phyloP scores from a whole-genome alignment of 2,888 invertebrate species.

The Augiades crinisus region DNA sequence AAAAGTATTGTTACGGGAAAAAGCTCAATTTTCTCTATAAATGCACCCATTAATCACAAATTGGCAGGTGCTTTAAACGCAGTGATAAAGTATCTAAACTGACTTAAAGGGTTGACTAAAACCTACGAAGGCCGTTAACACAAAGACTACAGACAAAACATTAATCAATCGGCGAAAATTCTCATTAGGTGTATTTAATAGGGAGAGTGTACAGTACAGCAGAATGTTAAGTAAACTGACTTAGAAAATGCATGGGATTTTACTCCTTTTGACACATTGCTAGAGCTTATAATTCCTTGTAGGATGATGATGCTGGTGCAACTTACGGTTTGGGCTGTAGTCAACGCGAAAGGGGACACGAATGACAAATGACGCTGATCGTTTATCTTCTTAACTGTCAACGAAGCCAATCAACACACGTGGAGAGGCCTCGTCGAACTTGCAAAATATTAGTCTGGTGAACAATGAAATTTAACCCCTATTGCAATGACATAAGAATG shows the following conservation, averaged over 20 bases:
- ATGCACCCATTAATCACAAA: neutral
- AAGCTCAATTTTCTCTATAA: neutral
- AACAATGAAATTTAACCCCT: slow-evolving; percentile 12
- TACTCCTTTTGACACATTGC: neutral
- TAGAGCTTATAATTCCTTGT: slow-evolving; percentile 27
- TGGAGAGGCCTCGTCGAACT: slow-evolving; percentile 53
- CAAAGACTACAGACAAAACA: slow-evolving; percentile 39
- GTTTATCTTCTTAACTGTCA: slow-evolving; percentile 79
- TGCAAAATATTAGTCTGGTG: slow-evolving; percentile 7
- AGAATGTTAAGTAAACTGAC: slow-evolving; percentile 1
- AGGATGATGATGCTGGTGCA: slow-evolving; percentile 17
- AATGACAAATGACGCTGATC: slow-evolving; percentile 76
- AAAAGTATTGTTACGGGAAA: neutral
- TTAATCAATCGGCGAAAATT: slow-evolving; percentile 63
- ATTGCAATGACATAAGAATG: neutral
- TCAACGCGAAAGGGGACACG: slow-evolving; percentile 50
- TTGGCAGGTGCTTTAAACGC: neutral
- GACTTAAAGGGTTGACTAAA: slow-evolving; percentile 10
- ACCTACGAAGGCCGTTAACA: slow-evolving; percentile 7
- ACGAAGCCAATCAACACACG: slow-evolving; percentile 72
- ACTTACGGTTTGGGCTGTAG: slow-evolving; percentile 38
- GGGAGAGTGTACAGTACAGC: slow-evolving; percentile 51
- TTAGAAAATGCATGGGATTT: neutral
- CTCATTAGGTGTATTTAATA: slow-evolving; percentile 73
- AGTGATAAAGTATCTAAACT: slow-evolving; percentile 7